Conservation (phyloP, 2,797 vertebrate genomes). For the Coracias cyanogaster region DNA sequence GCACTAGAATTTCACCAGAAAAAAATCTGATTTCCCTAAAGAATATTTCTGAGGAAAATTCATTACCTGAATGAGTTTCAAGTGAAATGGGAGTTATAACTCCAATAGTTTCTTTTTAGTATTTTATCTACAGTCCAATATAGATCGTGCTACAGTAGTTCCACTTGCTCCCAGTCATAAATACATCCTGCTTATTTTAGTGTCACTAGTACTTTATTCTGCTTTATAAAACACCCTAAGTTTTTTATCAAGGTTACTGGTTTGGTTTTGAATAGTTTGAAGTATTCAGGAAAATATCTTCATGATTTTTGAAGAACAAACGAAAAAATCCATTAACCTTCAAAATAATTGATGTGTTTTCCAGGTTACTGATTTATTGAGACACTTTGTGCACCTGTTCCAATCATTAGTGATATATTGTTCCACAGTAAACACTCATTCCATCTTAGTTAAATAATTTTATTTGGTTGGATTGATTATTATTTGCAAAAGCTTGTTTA, state of each 20-base stretch:
- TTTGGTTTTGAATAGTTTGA: conserved; percentile 8
- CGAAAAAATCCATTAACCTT: conserved; percentile 74
- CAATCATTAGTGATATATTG: conserved; percentile 70
- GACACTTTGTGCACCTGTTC: conserved; percentile 72
- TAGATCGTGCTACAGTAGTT: neutral
- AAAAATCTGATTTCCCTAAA: neutral
- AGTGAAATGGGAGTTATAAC: neutral
- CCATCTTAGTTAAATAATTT: conserved; percentile 70
- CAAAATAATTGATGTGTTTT: conserved; percentile 75
- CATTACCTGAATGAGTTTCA: neutral
- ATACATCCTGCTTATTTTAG: neutral
- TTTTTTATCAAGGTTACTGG: neutral
- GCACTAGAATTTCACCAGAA: neutral
- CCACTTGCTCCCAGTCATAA: neutral
- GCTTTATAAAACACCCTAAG: neutral
- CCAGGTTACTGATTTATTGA: conserved; percentile 74
- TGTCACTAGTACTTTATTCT: neutral
- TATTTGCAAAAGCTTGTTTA: conserved; percentile 47
- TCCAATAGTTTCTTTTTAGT: neutral
- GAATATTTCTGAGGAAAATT: neutral
- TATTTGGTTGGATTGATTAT: conserved; percentile 61
- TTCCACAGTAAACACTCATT: conserved; percentile 59
- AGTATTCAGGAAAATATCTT: conserved; percentile 51
- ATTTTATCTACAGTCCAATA: neutral
- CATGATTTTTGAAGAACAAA: conserved; percentile 58